Conservation (phyloP, 2,113 vertebrate species). For the Madoqua kirkii region DNA sequence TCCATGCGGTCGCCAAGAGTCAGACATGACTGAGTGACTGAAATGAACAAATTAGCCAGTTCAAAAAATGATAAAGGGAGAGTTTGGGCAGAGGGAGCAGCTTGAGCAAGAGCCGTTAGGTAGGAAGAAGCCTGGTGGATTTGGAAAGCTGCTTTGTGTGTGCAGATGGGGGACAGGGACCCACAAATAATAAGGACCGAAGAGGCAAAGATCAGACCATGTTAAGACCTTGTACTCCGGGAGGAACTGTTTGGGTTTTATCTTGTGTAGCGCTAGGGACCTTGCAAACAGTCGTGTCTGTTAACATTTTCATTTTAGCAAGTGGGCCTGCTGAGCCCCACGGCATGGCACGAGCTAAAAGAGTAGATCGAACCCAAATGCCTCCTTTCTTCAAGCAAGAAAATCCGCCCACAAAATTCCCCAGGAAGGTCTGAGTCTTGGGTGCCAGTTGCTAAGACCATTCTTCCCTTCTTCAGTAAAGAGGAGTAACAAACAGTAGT, state of each 20-base stretch:
- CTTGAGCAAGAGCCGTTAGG: not conserved
- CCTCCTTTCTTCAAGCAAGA: not conserved
- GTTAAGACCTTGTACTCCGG: not conserved
- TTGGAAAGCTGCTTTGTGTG: not conserved
- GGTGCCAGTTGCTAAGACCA: not conserved
- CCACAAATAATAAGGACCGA: not conserved
- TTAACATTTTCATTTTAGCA: not conserved
- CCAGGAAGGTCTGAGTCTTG: not conserved
- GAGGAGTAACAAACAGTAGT: not conserved
- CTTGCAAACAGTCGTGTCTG: not conserved
- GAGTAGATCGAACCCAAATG: not conserved
- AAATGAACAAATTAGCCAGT: not conserved
- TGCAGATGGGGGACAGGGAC: not conserved
- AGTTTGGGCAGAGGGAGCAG: not conserved
- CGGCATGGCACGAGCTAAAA: not conserved
- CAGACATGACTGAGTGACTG: not conserved
- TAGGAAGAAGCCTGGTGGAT: not conserved
- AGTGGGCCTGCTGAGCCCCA: not conserved
- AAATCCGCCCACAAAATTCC: too few species aligned
- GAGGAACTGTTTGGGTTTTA: not conserved
- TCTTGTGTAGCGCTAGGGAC: not conserved
- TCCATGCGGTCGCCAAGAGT: not conserved
- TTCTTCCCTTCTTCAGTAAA: not conserved
- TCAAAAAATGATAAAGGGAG: not conserved
- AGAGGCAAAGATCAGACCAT: not conserved